Evolutionary conservation across 2,113 vertebrate species (phyloP).

Genomic region (Ochotona curzoniae): DNA sequence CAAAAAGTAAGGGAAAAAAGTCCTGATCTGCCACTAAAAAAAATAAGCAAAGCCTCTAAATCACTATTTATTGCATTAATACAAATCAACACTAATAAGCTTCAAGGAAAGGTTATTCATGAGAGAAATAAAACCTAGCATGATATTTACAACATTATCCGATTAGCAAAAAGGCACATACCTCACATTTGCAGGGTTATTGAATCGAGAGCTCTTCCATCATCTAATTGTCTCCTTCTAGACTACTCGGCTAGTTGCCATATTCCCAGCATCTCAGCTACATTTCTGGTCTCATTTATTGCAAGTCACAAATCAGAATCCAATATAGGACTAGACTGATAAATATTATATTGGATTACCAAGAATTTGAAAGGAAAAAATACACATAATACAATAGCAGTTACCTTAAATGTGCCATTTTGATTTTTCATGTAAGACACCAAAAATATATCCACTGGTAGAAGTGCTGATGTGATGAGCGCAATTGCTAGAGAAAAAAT

Average conservation of each 20-base stretch:
- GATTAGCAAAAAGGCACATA: background rate
- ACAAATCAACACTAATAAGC: conserved; percentile 22
- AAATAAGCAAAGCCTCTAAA: background rate
- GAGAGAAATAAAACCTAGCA: conserved; percentile 19
- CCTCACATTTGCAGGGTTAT: background rate
- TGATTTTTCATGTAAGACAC: conserved; percentile 98
- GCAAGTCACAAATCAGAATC: background rate
- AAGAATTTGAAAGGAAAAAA: conserved; percentile 40
- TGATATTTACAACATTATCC: background rate
- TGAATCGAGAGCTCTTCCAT: background rate
- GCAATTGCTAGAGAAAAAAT: conserved; percentile 96
- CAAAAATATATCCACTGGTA: conserved; percentile 98
- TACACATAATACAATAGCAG: background rate
- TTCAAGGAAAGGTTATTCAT: background rate
- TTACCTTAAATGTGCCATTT: conserved; percentile 99
- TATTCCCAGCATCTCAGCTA: background rate
- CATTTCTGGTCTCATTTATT: background rate
- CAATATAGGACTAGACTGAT: background rate
- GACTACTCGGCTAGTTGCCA: background rate
- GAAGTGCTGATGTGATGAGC: conserved; percentile 96
- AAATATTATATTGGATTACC: background rate
- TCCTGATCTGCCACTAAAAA: background rate
- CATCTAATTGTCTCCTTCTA: background rate
- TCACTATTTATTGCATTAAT: conserved; percentile 8
- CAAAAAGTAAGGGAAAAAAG: background rate